Evolutionary conservation across 2,888 invertebrate species (phyloP).

Genomic region (Ophioninae sp.): DNA sequence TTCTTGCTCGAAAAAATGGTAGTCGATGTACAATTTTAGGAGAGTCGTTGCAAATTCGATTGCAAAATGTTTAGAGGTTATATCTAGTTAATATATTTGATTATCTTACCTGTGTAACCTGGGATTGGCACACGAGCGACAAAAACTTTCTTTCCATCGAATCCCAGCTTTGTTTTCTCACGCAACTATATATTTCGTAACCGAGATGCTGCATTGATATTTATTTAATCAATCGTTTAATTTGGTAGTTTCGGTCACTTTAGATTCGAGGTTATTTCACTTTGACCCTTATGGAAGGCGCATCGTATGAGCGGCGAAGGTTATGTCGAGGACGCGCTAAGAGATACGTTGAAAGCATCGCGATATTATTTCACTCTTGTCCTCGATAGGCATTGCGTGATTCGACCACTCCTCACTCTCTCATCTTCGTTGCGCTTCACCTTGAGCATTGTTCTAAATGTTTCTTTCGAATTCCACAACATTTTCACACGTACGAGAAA

Average conservation of each 20-base stretch:
- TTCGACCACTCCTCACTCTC: conserved; percentile 16
- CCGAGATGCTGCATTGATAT: background rate
- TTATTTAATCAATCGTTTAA: background rate
- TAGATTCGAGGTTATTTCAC: background rate
- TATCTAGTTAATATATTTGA: background rate
- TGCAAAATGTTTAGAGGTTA: conserved; percentile 22
- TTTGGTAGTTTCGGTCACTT: background rate
- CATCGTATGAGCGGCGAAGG: background rate
- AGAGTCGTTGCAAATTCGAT: conserved; percentile 28
- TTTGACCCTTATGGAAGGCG: background rate
- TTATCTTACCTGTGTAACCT: background rate
- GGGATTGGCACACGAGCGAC: background rate
- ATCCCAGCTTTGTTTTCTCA: background rate
- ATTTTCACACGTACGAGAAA: background rate
- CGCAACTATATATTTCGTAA: background rate
- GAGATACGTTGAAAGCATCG: background rate
- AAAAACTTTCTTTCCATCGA: background rate
- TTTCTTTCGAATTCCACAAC: background rate
- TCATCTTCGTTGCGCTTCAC: conserved; percentile 4
- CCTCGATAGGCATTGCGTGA: conserved; percentile 19
- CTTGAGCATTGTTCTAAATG: conserved; percentile 3
- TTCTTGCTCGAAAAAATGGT: background rate
- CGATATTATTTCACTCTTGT: conserved; percentile 4
- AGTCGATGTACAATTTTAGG: background rate
- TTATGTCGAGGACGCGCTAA: background rate